phyloP scores from a whole-genome alignment of 2,113 vertebrate genomes.

The Synodontis membranacea region DNA sequence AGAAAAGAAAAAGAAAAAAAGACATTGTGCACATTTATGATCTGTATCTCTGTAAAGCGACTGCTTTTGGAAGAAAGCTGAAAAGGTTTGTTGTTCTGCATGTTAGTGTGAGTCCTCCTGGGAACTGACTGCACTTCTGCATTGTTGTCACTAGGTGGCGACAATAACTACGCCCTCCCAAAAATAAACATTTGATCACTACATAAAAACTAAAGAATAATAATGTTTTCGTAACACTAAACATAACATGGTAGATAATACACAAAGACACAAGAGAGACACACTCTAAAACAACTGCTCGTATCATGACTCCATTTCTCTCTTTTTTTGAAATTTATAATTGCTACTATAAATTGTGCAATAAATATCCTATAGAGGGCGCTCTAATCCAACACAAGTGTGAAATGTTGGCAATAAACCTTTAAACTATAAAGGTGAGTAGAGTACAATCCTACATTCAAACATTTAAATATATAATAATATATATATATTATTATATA shows the following conservation, averaged over 20 bases:
- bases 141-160: slow-evolving; percentile 8
- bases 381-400: background rate
- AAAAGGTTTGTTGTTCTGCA: slow-evolving; percentile 1
- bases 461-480: background rate
- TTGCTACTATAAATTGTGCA: background rate
- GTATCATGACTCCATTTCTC: background rate
- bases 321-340: background rate
- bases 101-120: background rate
- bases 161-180: background rate
- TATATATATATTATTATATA: too few relatives aligned
- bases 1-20: too few relatives aligned
- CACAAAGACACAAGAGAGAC: background rate
- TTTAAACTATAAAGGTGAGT: too few relatives aligned
- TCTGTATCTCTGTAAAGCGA: background rate
- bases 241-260: background rate
- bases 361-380: slow-evolving; percentile 17
- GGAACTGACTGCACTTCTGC: background rate
- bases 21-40: background rate
- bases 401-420: background rate
- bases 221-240: too few relatives aligned
- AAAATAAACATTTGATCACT: background rate
- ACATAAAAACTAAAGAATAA: background rate
- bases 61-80: background rate
- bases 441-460: slow-evolving; percentile 2
- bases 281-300: slow-evolving; percentile 17